phyloP scores from a whole-genome alignment of 2,888 invertebrate genomes.

The Tiliacea aurago region DNA sequence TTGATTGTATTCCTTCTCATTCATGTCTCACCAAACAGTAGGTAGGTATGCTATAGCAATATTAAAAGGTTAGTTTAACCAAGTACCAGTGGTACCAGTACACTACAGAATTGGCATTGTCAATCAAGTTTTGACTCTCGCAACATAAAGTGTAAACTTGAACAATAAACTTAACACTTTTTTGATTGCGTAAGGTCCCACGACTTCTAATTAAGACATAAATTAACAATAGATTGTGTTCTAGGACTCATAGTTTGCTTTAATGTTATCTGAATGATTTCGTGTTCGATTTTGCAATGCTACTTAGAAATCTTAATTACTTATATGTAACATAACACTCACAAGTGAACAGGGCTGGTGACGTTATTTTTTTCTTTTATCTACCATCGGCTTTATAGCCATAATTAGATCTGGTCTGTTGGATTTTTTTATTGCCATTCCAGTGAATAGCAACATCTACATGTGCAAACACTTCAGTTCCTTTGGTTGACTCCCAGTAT shows the following conservation, averaged over 20 bases:
- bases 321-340: no score
- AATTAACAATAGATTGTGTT: slow-evolving; percentile 35
- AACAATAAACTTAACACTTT: slow-evolving; percentile 48
- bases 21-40: background rate
- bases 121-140: background rate
- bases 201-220: slow-evolving; percentile 26
- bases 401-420: no score
- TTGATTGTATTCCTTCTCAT: background rate
- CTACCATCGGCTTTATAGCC: no score
- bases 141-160: slow-evolving; percentile 32
- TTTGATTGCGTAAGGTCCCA: slow-evolving; percentile 29
- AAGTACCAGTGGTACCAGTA: no score
- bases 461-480: no score
- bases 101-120: slow-evolving; percentile 1
- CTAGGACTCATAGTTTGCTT: background rate
- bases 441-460: no score
- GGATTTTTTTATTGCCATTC: no score
- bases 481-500: no score
- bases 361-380: no score
- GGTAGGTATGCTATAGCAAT: no score
- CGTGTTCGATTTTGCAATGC: slow-evolving; percentile 22
- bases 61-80: no score
- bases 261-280: slow-evolving; percentile 17
- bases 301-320: background rate
- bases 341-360: no score